Evolutionary conservation across 2,888 invertebrate species (phyloP).

Genomic region (Limnephilus auricula): DNA sequence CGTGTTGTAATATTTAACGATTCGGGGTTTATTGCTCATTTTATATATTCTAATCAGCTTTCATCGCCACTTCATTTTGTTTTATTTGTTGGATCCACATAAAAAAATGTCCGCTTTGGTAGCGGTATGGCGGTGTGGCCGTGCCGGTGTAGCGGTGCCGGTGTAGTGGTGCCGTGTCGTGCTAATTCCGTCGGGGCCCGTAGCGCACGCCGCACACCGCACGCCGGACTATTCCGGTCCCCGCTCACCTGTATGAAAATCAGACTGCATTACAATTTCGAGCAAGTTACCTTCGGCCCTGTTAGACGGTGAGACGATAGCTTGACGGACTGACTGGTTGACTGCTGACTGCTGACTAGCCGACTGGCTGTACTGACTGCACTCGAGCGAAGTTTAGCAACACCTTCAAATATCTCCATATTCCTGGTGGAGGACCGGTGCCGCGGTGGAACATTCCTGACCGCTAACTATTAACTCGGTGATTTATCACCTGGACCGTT

Average conservation of each 20-base stretch:
- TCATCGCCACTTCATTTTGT: conserved; percentile 19
- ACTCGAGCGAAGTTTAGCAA: not conserved
- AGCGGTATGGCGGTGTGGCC: not conserved
- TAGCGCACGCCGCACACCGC: not conserved
- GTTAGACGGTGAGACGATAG: no score
- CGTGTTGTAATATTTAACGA: conserved; percentile 22
- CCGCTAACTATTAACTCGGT: not conserved
- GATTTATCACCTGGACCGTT: conserved; percentile 37
- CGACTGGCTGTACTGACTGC: not conserved
- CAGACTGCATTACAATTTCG: not conserved
- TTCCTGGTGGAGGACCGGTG: no score
- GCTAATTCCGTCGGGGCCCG: not conserved
- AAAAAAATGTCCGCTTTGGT: not conserved
- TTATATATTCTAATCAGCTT: conserved; percentile 20
- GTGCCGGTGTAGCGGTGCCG: no score
- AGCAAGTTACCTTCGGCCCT: not conserved
- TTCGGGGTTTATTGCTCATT: not conserved
- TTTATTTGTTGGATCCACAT: conserved; percentile 8
- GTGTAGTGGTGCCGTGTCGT: no score
- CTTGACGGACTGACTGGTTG: not conserved
- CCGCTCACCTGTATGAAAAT: conserved; percentile 48
- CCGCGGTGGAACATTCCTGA: not conserved
- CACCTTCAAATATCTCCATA: not conserved
- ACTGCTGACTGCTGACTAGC: not conserved
- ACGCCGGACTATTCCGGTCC: conserved; percentile 49